Conservation (phyloP, 2,113 vertebrate species). For the Penelope pileata region DNA sequence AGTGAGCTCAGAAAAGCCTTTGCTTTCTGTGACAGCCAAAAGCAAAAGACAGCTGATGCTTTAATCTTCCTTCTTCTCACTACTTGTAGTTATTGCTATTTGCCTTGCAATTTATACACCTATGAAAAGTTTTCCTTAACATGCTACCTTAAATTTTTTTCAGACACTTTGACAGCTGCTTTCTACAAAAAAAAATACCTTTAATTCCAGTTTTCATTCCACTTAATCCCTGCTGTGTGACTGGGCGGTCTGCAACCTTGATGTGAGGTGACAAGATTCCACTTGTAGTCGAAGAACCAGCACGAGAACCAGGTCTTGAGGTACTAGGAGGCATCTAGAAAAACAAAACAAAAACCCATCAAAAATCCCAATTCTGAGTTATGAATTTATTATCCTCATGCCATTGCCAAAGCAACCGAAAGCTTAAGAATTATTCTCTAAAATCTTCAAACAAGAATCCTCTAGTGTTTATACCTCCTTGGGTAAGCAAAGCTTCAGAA, state of each 20-base stretch:
- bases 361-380: not conserved
- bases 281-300: slow-evolving; percentile 69
- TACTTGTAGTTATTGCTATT: not conserved
- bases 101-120: not conserved
- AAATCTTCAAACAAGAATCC: not conserved
- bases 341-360: not conserved
- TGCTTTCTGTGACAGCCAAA: not conserved
- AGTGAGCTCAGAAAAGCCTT: not conserved
- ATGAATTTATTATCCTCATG: not conserved
- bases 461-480: not conserved
- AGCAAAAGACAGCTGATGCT: not conserved
- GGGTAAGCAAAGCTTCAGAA: not conserved
- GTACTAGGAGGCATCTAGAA: slow-evolving; percentile 87
- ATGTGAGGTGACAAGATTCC: slow-evolving; percentile 91
- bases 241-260: slow-evolving; percentile 93
- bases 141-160: not conserved
- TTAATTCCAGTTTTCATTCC: slow-evolving; percentile 96
- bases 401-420: not conserved
- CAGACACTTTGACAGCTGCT: not conserved
- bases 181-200: slow-evolving; percentile 77
- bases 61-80: not conserved
- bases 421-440: not conserved
- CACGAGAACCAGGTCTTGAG: slow-evolving; percentile 83
- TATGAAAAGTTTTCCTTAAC: not conserved
- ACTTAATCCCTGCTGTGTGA: slow-evolving; percentile 96